Percentiles rank a stretch among this genome's conserved stretches.
phyloP scores from a whole-genome alignment of 2,888 invertebrate genomes.

The Cantharis rufa region DNA sequence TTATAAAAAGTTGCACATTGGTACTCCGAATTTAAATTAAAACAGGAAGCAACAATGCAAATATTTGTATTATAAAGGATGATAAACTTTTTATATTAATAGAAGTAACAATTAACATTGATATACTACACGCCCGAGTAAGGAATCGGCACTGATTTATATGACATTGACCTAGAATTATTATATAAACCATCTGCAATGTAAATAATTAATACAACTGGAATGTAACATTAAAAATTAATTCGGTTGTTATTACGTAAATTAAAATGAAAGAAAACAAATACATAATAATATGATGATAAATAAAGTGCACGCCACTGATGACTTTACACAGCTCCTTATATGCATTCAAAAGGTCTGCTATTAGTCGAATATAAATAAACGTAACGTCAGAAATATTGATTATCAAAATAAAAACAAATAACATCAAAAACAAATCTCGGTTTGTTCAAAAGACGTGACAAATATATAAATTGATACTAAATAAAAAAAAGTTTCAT shows the following conservation, averaged over 20 bases:
- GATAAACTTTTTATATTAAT: neutral
- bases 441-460: neutral
- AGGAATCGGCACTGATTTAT: neutral
- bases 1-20: neutral
- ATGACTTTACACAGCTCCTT: slow-evolving; percentile 9
- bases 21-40: neutral
- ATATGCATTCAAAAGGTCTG: slow-evolving; percentile 40
- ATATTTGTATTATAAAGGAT: neutral
- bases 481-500: slow-evolving; percentile 2
- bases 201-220: neutral
- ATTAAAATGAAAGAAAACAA: neutral
- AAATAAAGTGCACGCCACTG: slow-evolving; percentile 19
- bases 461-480: neutral
- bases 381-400: slow-evolving; percentile 50
- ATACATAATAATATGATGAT: too few species aligned
- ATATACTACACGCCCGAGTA: neutral
- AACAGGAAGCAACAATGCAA: neutral
- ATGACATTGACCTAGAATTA: slow-evolving; percentile 3
- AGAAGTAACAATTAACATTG: neutral
- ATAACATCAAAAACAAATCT: slow-evolving; percentile 16
- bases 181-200: neutral
- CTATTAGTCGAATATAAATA: slow-evolving; percentile 48
- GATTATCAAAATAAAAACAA: slow-evolving; percentile 42
- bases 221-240: neutral
- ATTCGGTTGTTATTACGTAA: neutral